phyloP scores from a whole-genome alignment of 2,797 vertebrate species.

The Pseudochirops corinnae region DNA sequence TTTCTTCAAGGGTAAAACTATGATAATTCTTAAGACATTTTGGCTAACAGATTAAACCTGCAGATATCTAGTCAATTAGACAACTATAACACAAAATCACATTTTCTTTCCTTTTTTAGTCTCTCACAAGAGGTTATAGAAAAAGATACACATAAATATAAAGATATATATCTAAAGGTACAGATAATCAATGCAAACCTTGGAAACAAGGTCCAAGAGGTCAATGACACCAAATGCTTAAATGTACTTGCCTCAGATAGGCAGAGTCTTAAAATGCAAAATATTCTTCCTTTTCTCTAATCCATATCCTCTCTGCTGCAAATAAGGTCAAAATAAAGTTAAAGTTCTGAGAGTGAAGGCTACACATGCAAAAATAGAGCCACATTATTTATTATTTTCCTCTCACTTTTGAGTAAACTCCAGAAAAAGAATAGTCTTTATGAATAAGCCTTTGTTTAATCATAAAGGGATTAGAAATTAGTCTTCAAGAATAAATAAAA shows the following conservation, averaged over 20 bases:
- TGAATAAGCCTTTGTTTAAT: not conserved
- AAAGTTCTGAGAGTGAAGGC: not conserved
- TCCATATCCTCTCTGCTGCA: not conserved
- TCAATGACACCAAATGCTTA: not conserved
- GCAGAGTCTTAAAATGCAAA: not conserved
- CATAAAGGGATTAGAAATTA: not conserved
- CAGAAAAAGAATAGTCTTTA: not conserved
- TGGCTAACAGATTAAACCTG: not conserved
- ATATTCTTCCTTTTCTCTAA: not conserved
- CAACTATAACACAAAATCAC: not conserved
- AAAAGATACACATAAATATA: slow-evolving; percentile 1
- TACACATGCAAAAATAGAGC: not conserved
- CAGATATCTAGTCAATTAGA: not conserved
- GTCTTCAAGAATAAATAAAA: slow-evolving; percentile 21
- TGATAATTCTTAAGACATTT: not conserved
- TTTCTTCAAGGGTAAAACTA: slow-evolving; percentile 41
- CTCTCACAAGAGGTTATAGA: slow-evolving; percentile 3
- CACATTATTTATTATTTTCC: not conserved
- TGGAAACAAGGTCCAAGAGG: not conserved
- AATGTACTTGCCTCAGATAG: not conserved
- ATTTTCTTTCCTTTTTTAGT: not conserved
- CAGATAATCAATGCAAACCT: not conserved
- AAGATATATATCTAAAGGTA: not conserved
- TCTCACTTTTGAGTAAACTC: not conserved
- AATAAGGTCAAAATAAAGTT: not conserved